Evolutionary conservation across 2,797 vertebrate species (phyloP), one percentile per base, ranked within the genome.

Genomic region (Epinephelus awoara): DNA sequence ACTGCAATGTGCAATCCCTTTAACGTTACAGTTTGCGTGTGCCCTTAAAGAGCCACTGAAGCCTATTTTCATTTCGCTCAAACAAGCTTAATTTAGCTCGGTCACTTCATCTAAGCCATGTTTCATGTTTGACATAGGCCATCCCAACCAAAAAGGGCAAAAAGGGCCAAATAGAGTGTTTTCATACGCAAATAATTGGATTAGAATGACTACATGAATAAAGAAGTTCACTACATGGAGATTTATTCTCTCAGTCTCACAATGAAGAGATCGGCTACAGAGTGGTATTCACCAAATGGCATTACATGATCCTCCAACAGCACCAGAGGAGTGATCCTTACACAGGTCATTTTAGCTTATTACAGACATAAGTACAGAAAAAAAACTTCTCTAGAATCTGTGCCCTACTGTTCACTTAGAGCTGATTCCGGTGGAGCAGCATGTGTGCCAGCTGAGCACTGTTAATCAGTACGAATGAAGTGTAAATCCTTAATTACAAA

Each of bases 121-220:
- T 66, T 49, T 75, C 40, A 42, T 81, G 72, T 75, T 70, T 83
- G 67, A 83, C 68, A 80, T 15, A 4, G 67, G 44, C 59, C 62
- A n/a, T 42, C 23, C 38, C 50, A 23, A 56, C n/a, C 3, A 46
- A 51, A 67, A 58, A 49, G 44, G 44, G 46, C 18, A 52, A 23
- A 69, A 27, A 27, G n/a, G 44, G 54, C 34, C 51, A 67, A 72
- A 72, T 15, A 11, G 47, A 15, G 7, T 25, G 25, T 74, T 85
- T 76, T 77, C 38, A 78, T n/a, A 75, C 47, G 57, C 69, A 76
- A 77, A 77, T 78, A 79, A 79, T 61, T 75, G 51, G 65, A 87
- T 75, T 69, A 67, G 46, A 67, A 57, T 21, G 38, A 66, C 21
- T 34, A 54, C 38, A 79, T 47, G 58, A 74, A 80, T 74, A 27